Base-by-base conservation (phyloP, 1,140 invertebrate species). In the Drosophila ambigua region DNA sequence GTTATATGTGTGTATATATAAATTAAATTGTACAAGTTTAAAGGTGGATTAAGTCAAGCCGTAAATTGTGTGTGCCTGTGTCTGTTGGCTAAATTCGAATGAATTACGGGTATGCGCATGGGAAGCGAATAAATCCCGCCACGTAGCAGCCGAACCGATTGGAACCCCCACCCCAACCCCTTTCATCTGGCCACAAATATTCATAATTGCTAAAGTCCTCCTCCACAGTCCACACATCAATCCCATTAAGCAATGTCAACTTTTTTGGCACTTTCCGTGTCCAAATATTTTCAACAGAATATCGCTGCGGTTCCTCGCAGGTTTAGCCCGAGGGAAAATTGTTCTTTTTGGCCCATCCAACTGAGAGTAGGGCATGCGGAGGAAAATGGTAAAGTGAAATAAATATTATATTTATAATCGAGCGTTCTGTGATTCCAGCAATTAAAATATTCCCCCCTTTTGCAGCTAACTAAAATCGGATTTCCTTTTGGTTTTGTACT, bases 1-100 rank as follows among this genome's bases (percentile, higher is more conserved):
- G 64, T 80, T 28, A 44, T 31, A 39, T 51, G 15, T 39, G 3
- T 13, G 0, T 39, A 0, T 13, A 39, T 77, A 81, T 77, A 82
- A 84, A 84, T 84, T 79, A 75, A 84, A 83, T 79, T 77, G 71
- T 59, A 65, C 62, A 67, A 76, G 80, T 79, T 80, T 84, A 83
- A 84, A 84, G 80, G 80, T 84, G 80, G 80, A 84, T 84, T 84
- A 84, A 84, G 80, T 83, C 80, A 84, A 83, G 52, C 60, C 76
- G 83, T 84, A 84, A 84, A 84, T 84, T 74, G 39, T 26, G 7
- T 44, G 8, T 31, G 7, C 8, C 8, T 41, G 41, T 13, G 52
- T 68, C 57, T 66, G 57, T 62, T 54, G n/a, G 59, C 79, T 82
- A 82, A 82, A 82, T 74, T 68, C 67, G 54, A 79, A 71, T 83